These are phyloP conservation scores for Pampus argenteus DNA, from an alignment of 2,797 vertebrate species.

Conservation along the genomic window DNA sequence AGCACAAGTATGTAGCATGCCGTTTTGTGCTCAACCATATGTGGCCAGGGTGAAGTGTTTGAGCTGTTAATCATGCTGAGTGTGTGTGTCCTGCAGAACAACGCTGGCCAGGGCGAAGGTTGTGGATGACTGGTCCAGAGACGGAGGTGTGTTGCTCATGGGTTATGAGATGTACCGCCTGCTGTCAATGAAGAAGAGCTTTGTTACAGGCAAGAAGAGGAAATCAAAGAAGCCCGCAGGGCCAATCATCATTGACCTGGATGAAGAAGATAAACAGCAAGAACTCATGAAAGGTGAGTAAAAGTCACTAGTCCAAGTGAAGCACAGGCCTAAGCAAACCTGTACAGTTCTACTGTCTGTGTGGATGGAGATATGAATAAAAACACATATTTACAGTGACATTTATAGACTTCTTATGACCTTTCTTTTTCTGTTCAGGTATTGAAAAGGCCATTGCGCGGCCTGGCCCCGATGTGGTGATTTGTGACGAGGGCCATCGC, in stretches of 20 bases:
- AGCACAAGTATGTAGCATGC: slow-evolving; percentile 92
- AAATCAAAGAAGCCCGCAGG: slow-evolving; percentile 96
- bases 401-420: neutral
- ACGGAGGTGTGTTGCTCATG: slow-evolving; percentile 97
- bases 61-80: slow-evolving; percentile 18
- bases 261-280: slow-evolving; percentile 97
- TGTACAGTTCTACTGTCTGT: neutral
- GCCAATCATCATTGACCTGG: slow-evolving; percentile 98
- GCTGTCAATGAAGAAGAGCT: slow-evolving; percentile 98
- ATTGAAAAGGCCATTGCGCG: slow-evolving; percentile 95
- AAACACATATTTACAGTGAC: neutral
- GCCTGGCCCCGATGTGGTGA: slow-evolving; percentile 98
- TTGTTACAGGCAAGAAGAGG: slow-evolving; percentile 94
- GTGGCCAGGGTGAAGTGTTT: neutral
- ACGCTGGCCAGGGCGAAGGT: slow-evolving; percentile 95
- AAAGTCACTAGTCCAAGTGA: neutral
- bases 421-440: slow-evolving; percentile 76
- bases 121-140: slow-evolving; percentile 94
- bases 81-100: slow-evolving; percentile 82
- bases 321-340: neutral
- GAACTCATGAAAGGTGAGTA: slow-evolving; percentile 95
- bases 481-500: slow-evolving; percentile 98
- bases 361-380: neutral
- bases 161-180: slow-evolving; percentile 99
- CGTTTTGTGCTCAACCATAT: neutral